phyloP scores from a whole-genome alignment of 1,140 invertebrate genomes.

The Drosophila dunni region DNA sequence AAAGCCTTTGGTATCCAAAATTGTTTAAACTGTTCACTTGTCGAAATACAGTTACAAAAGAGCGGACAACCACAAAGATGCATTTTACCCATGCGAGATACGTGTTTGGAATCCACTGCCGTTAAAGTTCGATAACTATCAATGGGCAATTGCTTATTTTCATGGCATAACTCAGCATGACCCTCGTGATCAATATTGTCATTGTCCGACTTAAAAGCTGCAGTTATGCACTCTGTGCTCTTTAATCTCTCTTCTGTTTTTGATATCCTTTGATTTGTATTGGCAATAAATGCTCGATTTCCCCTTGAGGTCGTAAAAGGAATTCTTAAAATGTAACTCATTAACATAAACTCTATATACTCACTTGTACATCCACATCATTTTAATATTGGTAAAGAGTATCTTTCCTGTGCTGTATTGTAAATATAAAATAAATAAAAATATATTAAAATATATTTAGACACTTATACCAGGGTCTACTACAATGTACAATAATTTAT shows the following conservation, averaged over 20 bases:
- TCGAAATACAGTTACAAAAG: conserved; percentile 8
- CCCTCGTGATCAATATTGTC: neutral
- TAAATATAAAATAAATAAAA: neutral
- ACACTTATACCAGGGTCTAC: neutral
- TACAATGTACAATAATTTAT: neutral
- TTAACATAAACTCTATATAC: neutral
- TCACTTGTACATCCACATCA: conserved; percentile 41
- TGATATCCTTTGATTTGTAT: conserved; percentile 13
- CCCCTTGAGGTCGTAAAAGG: conserved; percentile 15
- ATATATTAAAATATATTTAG: neutral
- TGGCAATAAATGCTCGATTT: conserved; percentile 35
- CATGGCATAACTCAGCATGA: neutral
- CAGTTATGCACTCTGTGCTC: neutral
- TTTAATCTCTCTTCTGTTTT: neutral
- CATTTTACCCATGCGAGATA: neutral
- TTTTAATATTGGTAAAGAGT: neutral
- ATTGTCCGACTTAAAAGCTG: neutral
- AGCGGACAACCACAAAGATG: conserved; percentile 17
- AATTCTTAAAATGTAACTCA: neutral
- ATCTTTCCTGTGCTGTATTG: neutral
- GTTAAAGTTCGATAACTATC: neutral
- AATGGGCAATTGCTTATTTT: neutral
- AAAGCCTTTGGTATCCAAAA: neutral
- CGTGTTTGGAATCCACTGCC: neutral
- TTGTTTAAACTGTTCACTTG: neutral